These are phyloP conservation scores for Epinephelus cyanopodus DNA, from an alignment of 2,113 vertebrate genomes.

Conservation along the genomic window DNA sequence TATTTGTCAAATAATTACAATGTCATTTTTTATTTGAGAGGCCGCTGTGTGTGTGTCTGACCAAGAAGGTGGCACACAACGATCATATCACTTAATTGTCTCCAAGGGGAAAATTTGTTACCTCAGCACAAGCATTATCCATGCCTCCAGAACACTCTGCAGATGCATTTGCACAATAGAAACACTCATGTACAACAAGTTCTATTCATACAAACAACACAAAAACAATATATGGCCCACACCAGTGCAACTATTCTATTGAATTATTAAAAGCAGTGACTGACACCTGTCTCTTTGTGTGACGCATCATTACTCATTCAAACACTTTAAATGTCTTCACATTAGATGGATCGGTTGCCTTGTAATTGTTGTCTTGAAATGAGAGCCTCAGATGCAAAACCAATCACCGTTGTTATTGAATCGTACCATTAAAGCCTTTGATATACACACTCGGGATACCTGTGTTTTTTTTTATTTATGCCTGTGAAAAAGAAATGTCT, in stretches of 20 bases:
- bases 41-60: background rate
- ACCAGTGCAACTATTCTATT: too few relatives aligned
- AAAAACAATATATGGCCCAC: background rate
- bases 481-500: background rate
- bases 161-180: too few relatives aligned
- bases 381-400: background rate
- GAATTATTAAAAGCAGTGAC: too few relatives aligned
- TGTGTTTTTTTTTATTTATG: constrained; percentile 1
- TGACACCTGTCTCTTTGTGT: background rate
- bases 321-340: background rate
- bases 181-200: background rate
- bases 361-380: constrained; percentile 2
- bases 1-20: background rate
- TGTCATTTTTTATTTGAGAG: background rate
- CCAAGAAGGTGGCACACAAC: too few relatives aligned
- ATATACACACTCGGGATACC: background rate
- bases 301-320: background rate
- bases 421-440: constrained; percentile 38
- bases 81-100: too few relatives aligned
- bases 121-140: too few relatives aligned
- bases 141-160: too few relatives aligned
- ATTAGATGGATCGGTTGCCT: background rate
- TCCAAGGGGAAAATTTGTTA: too few relatives aligned
- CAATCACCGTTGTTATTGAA: background rate
- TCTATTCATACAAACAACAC: background rate